Percentiles rank a stretch among this genome's conserved stretches.
These are phyloP conservation scores for Saccopteryx leptura DNA, from an alignment of 2,113 vertebrate species.

Conservation along the genomic window DNA sequence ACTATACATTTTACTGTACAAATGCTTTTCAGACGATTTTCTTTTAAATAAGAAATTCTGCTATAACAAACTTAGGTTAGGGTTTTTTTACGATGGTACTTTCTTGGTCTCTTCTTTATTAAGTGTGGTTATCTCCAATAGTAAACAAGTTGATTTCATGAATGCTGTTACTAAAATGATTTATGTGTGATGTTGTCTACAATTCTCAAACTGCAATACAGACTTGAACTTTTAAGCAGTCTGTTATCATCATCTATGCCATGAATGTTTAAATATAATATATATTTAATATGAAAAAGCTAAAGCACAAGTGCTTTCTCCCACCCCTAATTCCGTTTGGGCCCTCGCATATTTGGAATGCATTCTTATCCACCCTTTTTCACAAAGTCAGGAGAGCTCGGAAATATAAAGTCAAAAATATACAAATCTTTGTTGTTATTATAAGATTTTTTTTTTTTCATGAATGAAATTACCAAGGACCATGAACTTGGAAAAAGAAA, in stretches of 20 bases:
- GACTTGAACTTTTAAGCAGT: constrained; percentile 88
- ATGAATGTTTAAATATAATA: constrained; percentile 93
- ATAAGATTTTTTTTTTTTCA: constrained; percentile 87
- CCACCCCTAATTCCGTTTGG: constrained; percentile 86
- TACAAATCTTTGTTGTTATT: constrained; percentile 91
- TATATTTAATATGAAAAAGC: constrained; percentile 92
- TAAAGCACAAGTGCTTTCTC: constrained; percentile 90
- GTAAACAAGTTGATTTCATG: constrained; percentile 87
- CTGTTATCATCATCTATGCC: constrained; percentile 91
- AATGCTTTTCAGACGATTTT: constrained; percentile 90
- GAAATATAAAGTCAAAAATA: constrained; percentile 94
- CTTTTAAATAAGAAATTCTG: constrained; percentile 84
- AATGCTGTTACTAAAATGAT: constrained; percentile 89
- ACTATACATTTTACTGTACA: constrained; percentile 89
- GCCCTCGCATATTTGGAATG: constrained; percentile 90
- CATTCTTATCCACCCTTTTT: constrained; percentile 88
- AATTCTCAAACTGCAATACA: constrained; percentile 90
- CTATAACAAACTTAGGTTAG: constrained; percentile 87
- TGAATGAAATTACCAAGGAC: constrained; percentile 90
- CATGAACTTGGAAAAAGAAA: constrained; percentile 91
- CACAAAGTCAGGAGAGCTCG: constrained; percentile 89
- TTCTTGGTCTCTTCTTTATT: constrained; percentile 88
- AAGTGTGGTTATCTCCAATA: constrained; percentile 86
- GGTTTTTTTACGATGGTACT: constrained; percentile 84
- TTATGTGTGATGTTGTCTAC: constrained; percentile 89